Evolutionary conservation across 2,797 vertebrate genomes (phyloP).

Genomic region (Fratercula arctica): DNA sequence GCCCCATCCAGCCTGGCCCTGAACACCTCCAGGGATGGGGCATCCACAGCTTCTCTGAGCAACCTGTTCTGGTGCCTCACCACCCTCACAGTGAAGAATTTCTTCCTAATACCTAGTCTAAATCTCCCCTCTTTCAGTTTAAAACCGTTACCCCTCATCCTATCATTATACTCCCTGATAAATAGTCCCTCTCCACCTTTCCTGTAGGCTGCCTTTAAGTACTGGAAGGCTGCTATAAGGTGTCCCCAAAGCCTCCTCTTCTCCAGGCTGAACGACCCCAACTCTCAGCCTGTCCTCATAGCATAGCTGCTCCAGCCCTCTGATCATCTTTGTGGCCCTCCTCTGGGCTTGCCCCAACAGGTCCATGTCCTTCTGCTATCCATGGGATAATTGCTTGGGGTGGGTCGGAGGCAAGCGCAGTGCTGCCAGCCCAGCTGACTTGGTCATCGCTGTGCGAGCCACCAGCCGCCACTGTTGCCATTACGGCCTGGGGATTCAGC

Average conservation of each 20-base stretch:
- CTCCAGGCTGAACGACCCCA: neutral
- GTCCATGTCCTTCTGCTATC: neutral
- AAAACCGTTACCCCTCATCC: neutral
- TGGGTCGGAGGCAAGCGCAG: accelerated
- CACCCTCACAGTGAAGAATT: neutral
- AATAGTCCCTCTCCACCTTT: neutral
- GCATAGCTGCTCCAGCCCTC: neutral
- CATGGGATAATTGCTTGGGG: neutral
- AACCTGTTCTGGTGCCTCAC: no score
- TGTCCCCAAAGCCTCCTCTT: neutral
- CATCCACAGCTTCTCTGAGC: neutral
- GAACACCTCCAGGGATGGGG: neutral
- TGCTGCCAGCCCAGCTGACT: neutral
- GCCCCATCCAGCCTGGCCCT: neutral
- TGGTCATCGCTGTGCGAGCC: neutral
- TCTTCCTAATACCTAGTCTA: neutral
- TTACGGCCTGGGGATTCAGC: neutral
- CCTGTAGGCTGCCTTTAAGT: neutral
- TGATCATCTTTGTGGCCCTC: neutral
- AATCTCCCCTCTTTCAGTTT: neutral
- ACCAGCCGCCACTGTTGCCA: neutral
- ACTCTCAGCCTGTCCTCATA: neutral
- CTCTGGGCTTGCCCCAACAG: neutral
- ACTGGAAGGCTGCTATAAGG: neutral
- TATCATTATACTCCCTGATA: neutral